These are phyloP conservation scores for Chaetodon auriga DNA, from an alignment of 2,113 vertebrate genomes.

Conservation along the genomic window DNA sequence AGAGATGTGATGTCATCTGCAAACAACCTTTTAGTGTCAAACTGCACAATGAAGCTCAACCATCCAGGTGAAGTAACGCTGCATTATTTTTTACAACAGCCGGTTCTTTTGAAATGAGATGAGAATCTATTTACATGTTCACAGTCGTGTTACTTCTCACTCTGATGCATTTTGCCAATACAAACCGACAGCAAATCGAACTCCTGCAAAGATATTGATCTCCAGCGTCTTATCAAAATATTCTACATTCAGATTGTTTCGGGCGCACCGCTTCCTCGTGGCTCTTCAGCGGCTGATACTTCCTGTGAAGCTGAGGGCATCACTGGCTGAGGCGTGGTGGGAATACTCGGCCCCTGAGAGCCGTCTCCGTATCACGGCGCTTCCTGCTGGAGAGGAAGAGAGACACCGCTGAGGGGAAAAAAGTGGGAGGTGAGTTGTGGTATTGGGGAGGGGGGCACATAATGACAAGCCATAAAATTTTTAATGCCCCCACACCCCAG, in stretches of 20 bases:
- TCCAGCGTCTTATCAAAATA: not conserved
- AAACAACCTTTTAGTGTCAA: not conserved
- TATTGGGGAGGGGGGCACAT: conserved; percentile 26
- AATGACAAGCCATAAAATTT: conserved; percentile 75
- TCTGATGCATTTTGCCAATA: too few relatives aligned
- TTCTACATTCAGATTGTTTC: not conserved
- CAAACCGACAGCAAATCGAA: not conserved
- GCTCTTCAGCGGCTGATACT: conserved; percentile 7
- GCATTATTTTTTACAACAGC: too few relatives aligned
- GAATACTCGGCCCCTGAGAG: conserved; percentile 35
- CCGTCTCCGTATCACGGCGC: conserved; percentile 24
- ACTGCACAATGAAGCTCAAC: not conserved
- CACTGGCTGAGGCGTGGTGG: conserved; percentile 6
- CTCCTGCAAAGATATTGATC: not conserved
- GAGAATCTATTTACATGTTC: not conserved
- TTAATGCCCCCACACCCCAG: conserved; percentile 60
- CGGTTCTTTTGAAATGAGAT: not conserved
- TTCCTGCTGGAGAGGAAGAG: conserved; percentile 28
- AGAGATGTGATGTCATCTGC: too few relatives aligned
- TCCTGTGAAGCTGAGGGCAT: conserved; percentile 20
- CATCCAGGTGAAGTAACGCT: not conserved
- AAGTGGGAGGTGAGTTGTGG: conserved; percentile 4
- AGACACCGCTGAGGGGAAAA: conserved; percentile 9
- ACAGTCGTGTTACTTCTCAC: not conserved
- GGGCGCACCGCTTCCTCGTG: not conserved